Base-by-base conservation (phyloP, 2,888 invertebrate species). In the Drosophila greeni region DNA sequence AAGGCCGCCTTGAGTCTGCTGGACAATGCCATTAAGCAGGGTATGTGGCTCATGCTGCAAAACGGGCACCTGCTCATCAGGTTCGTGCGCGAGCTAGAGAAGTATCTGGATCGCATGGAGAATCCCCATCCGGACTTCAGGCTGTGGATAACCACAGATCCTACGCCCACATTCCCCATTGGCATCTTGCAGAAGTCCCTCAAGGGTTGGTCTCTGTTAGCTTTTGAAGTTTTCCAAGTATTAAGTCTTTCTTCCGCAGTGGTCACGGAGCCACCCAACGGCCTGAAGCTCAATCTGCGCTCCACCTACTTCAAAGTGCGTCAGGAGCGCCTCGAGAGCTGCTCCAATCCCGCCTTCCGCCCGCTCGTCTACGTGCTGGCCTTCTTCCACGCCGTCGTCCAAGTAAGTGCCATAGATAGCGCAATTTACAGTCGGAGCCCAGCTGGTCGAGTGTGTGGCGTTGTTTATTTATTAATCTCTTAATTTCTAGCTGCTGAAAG, bases 301-400 rank as follows among this genome's bases (percentile, higher is more conserved):
- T 96, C 95, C 85, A 97, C 97, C 0, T 97, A 95, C 88, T 94
- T 94, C 88, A 97, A 96, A 90, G 92, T 97, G 90, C 91, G 93
- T 0, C 87, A 92, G n/a, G 92, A 93, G 69, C 91, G 92, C 0
- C 90, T 97, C 37, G 93, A 94, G 6, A 91, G 92, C 12, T 96
- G 96, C 85, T 82, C 89, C 0, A 97, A 97, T 87, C 90, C 91
- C 0, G 91, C 92, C n/a, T 97, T 94, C 89, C 94, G 93, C 78
- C 91, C 95, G 33, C 90, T 97, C 1, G 91, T 97, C 37, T 97
- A 95, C 86, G 96, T 96, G 2, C 90, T 97, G 40, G 95, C 96
- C 0, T 97, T 97, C 90, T 97, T 97, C 90, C 97, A 97, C 87
- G 97, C 96, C 9, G 97, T 97, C 0, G 94, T 97, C 0, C 95